These are phyloP conservation scores for Hydrozoanthus tunicans DNA, from an alignment of 64 coral and sea anemone species.

Conservation along the genomic window DNA sequence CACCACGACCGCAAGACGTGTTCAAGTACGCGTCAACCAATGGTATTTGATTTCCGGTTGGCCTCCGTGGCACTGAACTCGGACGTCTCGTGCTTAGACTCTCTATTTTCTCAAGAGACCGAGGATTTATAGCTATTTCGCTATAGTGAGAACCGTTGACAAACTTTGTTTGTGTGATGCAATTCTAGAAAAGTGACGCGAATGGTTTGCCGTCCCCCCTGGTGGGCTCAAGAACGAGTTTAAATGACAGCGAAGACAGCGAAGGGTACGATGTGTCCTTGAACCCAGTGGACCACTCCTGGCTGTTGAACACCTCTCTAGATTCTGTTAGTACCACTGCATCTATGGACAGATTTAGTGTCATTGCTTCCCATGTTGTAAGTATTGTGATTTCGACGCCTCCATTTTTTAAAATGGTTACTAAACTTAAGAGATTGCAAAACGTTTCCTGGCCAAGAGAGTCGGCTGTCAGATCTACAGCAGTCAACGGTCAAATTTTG, in stretches of 20 bases:
- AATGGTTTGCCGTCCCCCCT: constrained; percentile 36
- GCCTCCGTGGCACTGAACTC: too few species aligned
- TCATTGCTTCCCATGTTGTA: constrained; percentile 41
- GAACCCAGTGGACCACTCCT: neutral
- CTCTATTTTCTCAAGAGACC: too few species aligned
- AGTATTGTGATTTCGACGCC: neutral
- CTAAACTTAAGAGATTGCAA: neutral
- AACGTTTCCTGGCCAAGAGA: too few species aligned
- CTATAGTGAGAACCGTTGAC: neutral
- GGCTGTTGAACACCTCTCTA: neutral
- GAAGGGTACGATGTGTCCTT: constrained; percentile 10
- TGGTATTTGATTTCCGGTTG: too few species aligned
- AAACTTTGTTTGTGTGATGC: neutral
- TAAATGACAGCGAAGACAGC: neutral
- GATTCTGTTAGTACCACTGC: constrained; percentile 48
- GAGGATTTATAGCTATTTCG: too few species aligned
- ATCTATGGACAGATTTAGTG: constrained; percentile 46
- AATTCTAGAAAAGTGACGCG: neutral
- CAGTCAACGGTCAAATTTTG: too few species aligned
- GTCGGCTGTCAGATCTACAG: too few species aligned
- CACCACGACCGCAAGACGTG: too few species aligned
- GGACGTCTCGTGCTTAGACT: too few species aligned
- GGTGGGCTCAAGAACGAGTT: constrained; percentile 8
- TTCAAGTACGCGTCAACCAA: too few species aligned
- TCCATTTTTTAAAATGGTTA: neutral